Conservation (phyloP, 2,113 vertebrate species). For the Eublepharis macularius region DNA sequence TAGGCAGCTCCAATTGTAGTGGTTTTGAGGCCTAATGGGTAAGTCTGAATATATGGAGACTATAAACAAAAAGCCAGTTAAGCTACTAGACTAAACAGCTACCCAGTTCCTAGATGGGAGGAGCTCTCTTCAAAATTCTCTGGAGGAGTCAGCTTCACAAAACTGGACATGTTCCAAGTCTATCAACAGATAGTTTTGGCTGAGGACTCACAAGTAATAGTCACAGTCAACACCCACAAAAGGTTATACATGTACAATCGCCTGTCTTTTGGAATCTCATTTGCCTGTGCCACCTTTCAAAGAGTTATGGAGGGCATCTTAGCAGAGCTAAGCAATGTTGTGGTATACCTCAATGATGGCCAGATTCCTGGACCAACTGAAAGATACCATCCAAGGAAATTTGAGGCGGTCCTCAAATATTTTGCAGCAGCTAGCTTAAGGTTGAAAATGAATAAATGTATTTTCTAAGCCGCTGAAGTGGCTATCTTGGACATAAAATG, state of each 20-base stretch:
- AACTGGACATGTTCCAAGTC: conserved; percentile 22
- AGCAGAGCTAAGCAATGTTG: not conserved
- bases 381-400: no score
- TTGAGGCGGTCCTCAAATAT: no score
- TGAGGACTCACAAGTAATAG: not conserved
- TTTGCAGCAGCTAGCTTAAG: no score
- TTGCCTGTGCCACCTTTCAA: conserved; percentile 9
- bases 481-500: no score
- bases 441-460: no score
- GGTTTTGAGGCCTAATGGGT: no score
- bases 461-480: no score
- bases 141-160: conserved; percentile 9
- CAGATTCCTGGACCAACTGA: no score
- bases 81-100: not conserved
- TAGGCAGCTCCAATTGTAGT: no score
- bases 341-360: no score
- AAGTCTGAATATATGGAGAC: no score
- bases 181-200: conserved; percentile 1
- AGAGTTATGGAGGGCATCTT: not conserved
- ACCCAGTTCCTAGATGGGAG: not conserved
- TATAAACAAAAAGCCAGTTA: no score
- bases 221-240: not conserved
- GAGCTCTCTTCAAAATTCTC: not conserved
- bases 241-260: not conserved
- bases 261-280: not conserved